Conservation (phyloP, 1,140 invertebrate genomes). For the Drosophila dunni region DNA sequence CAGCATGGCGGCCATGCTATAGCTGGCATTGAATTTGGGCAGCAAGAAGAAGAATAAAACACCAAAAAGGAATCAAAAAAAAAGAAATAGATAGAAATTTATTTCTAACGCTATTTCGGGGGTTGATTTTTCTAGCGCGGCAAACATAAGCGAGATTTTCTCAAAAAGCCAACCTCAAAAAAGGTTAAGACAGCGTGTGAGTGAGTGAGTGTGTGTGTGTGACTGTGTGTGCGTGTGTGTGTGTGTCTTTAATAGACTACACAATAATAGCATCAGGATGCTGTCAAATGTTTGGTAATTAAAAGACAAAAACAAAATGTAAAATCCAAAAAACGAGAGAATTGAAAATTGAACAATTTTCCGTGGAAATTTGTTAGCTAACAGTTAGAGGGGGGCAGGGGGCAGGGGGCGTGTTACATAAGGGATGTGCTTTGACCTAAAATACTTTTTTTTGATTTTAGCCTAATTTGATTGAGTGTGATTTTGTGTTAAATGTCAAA, state of each 20-base stretch:
- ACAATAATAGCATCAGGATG: slow-evolving; percentile 76
- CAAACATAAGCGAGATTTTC: slow-evolving; percentile 26
- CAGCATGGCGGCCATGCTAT: slow-evolving; percentile 65
- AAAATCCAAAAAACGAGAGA: slow-evolving; percentile 36
- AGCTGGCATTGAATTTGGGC: slow-evolving; percentile 16
- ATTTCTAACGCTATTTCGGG: slow-evolving; percentile 63
- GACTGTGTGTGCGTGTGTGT: slow-evolving; percentile 43
- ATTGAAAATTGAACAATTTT: slow-evolving; percentile 55
- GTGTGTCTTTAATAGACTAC: slow-evolving; percentile 51
- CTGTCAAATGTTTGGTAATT: slow-evolving; percentile 80
- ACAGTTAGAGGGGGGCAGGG: not conserved
- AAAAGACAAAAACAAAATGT: slow-evolving; percentile 46
- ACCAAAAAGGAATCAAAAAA: slow-evolving; percentile 2
- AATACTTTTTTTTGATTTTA: not conserved
- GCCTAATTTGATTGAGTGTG: slow-evolving; percentile 77
- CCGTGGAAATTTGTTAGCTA: slow-evolving; percentile 6
- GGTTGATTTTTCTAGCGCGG: slow-evolving; percentile 61
- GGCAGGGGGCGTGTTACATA: not conserved
- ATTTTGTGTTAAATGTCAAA: slow-evolving; percentile 69
- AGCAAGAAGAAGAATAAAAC: not conserved
- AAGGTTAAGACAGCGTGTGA: slow-evolving; percentile 62
- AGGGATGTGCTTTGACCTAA: not conserved
- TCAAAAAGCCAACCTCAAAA: slow-evolving; percentile 49
- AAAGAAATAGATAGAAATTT: slow-evolving; percentile 55
- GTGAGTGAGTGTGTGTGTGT: slow-evolving; percentile 17